A percentile compares a stretch with the other conserved stretches of the same genome.
Evolutionary conservation across 2,113 vertebrate species (phyloP).

Genomic region (Campylomormyrus tamandua): DNA sequence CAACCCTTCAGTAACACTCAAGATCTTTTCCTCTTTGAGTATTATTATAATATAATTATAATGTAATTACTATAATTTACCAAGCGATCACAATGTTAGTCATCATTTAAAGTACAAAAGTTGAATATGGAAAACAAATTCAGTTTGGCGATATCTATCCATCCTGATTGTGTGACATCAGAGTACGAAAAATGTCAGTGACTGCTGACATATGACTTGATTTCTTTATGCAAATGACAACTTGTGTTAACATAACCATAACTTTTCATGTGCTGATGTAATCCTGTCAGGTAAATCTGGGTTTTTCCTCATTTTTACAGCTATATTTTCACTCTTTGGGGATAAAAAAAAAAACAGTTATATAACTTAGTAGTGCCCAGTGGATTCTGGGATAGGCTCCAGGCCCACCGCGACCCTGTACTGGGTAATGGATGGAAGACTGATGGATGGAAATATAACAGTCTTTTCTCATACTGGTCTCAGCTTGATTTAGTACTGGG

Average conservation of each 20-base stretch:
- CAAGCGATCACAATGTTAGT: neutral
- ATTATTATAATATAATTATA: neutral
- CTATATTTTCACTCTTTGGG: neutral
- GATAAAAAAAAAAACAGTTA: neutral
- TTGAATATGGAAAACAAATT: neutral
- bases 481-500: neutral
- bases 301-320: neutral
- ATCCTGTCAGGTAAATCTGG: neutral
- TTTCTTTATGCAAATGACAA: neutral
- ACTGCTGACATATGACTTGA: neutral
- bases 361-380: neutral
- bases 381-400: neutral
- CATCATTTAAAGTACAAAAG: neutral
- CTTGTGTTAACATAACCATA: neutral
- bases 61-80: neutral
- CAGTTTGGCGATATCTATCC: neutral
- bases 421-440: neutral
- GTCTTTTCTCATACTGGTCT: neutral
- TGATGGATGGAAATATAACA: neutral
- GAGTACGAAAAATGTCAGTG: neutral
- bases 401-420: neutral
- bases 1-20: neutral
- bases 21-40: neutral
- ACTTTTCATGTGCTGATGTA: neutral
- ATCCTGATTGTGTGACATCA: neutral